A percentile compares a stretch with the other conserved stretches of the same genome.
phyloP scores from a whole-genome alignment of 2,797 vertebrate species.

The Cichlasoma orientale region DNA sequence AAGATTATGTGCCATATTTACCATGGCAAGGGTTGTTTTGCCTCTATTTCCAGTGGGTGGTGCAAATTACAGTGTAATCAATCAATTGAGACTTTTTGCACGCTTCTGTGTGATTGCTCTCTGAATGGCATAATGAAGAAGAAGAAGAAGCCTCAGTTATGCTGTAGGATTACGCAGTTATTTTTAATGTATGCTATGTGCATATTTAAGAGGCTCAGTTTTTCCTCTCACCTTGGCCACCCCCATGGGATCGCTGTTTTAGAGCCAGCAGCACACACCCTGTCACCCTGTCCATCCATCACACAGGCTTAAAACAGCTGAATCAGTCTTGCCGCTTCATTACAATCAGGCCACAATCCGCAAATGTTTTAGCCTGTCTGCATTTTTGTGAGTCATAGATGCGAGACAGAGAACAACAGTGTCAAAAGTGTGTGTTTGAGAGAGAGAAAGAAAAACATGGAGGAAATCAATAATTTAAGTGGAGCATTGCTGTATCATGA shows the following conservation, averaged over 20 bases:
- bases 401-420: not conserved
- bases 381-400: conserved; percentile 18
- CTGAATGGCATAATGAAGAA: conserved; percentile 25
- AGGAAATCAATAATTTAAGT: not conserved
- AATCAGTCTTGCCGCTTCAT: conserved; percentile 63
- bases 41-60: not conserved
- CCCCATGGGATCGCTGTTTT: conserved; percentile 49
- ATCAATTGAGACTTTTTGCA: conserved; percentile 11
- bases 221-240: conserved; percentile 72
- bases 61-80: conserved; percentile 33
- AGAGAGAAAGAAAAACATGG: not conserved
- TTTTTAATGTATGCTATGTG: conserved; percentile 39
- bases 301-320: conserved; percentile 56
- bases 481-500: not conserved
- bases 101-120: not conserved
- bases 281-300: conserved; percentile 53
- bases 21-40: not conserved
- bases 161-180: conserved; percentile 12
- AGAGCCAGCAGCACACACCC: conserved; percentile 56
- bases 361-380: conserved; percentile 2
- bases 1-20: not conserved
- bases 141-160: conserved; percentile 9
- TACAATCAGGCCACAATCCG: conserved; percentile 31
- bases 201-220: conserved; percentile 36
- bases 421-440: conserved; percentile 8